These are phyloP conservation scores for Strongylocentrotus purpuratus DNA, from an alignment of 35 echinoderm and acorn worm species.

Conservation along the genomic window DNA sequence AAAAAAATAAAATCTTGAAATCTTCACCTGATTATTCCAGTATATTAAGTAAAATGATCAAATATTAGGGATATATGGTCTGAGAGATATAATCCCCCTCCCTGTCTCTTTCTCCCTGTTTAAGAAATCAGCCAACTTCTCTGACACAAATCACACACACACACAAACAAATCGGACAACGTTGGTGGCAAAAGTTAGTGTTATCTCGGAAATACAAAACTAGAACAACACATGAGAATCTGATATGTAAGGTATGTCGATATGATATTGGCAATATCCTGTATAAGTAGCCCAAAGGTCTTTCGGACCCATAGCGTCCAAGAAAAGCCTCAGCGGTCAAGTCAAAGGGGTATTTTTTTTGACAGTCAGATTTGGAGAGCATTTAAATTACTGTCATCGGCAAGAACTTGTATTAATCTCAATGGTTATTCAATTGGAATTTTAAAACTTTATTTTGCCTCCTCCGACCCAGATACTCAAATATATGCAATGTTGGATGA, in stretches of 20 bases:
- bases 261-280: conserved; percentile 12
- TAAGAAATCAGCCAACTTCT: neutral
- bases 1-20: no score
- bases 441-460: neutral
- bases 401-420: neutral
- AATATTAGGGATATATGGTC: no score
- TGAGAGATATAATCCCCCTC: neutral
- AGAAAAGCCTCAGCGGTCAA: neutral
- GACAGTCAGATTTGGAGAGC: neutral
- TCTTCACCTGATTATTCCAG: no score
- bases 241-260: neutral
- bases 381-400: neutral
- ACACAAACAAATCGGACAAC: neutral
- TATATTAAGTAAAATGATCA: no score
- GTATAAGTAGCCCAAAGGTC: neutral
- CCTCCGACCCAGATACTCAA: no score
- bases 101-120: neutral
- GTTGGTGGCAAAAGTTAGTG: neutral
- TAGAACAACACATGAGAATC: neutral
- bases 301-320: neutral
- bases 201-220: neutral
- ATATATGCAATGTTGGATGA: no score
- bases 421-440: neutral
- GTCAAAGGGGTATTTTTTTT: neutral
- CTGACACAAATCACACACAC: neutral